phyloP scores from a whole-genome alignment of 2,113 vertebrate genomes.

The Eretmochelys imbricata region DNA sequence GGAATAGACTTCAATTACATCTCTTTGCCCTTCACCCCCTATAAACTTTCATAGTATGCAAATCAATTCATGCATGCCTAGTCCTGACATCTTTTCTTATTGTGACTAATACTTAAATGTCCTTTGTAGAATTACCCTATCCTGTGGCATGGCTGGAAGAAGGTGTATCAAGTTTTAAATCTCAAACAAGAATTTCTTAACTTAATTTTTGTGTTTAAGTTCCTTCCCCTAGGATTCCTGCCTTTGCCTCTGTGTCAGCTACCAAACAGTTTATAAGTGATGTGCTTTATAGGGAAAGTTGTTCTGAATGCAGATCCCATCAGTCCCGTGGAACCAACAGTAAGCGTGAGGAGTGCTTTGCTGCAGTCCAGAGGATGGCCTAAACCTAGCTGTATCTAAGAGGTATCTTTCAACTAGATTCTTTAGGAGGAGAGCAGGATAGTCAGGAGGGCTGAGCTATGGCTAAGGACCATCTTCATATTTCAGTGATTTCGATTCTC shows the following conservation, averaged over 20 bases:
- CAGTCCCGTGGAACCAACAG: not conserved
- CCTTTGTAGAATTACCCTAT: not conserved
- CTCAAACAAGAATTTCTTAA: not conserved
- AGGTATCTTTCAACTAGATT: not conserved
- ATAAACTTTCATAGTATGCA: not conserved
- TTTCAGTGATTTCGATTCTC: not conserved
- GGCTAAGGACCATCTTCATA: not conserved
- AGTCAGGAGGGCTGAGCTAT: not conserved
- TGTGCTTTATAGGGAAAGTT: not conserved
- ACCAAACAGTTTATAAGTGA: not conserved
- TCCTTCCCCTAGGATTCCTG: not conserved
- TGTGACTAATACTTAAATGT: not conserved
- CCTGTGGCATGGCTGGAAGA: conserved; percentile 6
- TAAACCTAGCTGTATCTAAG: not conserved
- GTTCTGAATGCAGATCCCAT: not conserved
- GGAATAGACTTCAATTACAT: not conserved
- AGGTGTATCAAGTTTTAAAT: not conserved
- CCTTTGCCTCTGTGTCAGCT: not conserved
- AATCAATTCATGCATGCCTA: not conserved
- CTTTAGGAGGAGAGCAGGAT: not conserved
- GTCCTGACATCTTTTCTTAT: not conserved
- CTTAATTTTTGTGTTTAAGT: not conserved
- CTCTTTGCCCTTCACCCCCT: not conserved
- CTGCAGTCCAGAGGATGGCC: not conserved
- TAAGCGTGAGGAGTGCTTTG: not conserved